Base-by-base conservation (phyloP, 2,888 invertebrate species). In the Cantharis rufa region DNA sequence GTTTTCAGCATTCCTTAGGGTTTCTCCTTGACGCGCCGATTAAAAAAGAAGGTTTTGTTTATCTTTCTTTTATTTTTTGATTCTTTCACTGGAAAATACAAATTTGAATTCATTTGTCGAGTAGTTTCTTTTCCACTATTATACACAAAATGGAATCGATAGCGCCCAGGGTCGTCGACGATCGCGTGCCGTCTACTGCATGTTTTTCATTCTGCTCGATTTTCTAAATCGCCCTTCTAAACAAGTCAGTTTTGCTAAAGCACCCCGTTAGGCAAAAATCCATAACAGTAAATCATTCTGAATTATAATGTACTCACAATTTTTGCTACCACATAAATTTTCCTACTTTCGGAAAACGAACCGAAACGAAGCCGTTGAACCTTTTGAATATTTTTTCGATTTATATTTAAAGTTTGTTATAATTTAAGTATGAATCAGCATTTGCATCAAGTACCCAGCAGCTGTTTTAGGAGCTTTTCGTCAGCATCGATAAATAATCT, bases 151-250 rank as follows among this genome's bases (percentile, higher is more conserved):
- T 66, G 21, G 61, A 76, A 77, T 77, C 77, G 71, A 77, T 77
- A 77, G 73, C 74, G 63, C 68, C 68, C 66, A 69, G 73, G 73
- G 74, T 68, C 74, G 77, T 70, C 71, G 71, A 18, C 18, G 71
- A 77, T 77, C 77, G 77, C 77, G 77, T 77, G 77, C 71, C 21
- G 71, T 70, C 77, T 74, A 62, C 68, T 75, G 68, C 71, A 18
- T 24, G 71, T 69, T 28, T 28, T 69, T 62, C 68, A 69, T 32
- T 66, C 48, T 69, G 61, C 27, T 69, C 27, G 68, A 73, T 73
- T 69, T 68, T 69, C 48, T 48, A 48, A 48, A 48, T 48, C 73
- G 3, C 64, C 73, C 72, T 69, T 28, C 68, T 73, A 73, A 73
- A 69, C 62, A 62, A 28, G 69, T 69, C 69, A 69, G 69, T 62